Evolutionary conservation across 2,888 invertebrate genomes (phyloP), one percentile per base, ranked within the genome.

Genomic region (Cerceris ruficornis): DNA sequence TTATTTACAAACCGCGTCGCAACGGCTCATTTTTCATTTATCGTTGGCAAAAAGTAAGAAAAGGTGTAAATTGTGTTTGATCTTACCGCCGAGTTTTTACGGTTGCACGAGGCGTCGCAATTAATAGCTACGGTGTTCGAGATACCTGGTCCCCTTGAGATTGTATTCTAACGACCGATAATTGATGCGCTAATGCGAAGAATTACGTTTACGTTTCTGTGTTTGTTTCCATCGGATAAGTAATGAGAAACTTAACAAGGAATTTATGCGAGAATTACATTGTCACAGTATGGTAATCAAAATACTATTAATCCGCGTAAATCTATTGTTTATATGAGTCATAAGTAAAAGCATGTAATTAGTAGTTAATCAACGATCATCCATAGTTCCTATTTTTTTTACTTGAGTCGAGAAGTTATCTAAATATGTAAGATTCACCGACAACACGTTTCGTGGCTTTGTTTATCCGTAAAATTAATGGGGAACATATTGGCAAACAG

Each of bases 161-260:
- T 64, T 70, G 15, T 59, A 17, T 46, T 49, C 41, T 64, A 70
- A 69, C 52, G 64, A 74, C 59, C 70, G 64, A 70, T 70, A 43
- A 70, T 75, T 54, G 42, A 1, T 8, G 13, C 17, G 70, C 62
- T 70, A 74, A 69, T n/a, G 50, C 50, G 50, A 11, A n/a, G 1
- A n/a, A 50, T n/a, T 6, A n/a, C n/a, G 50, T 50, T 50, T 50
- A 50, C 13, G 6, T n/a, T 50, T 50, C n/a, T 50, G 9, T n/a
- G 50, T n/a, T 50, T n/a, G 13, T n/a, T 11, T 50, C 50, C 5
- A 11, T 11, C 50, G 13, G 50, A 6, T 7, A 50, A n/a, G n/a
- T n/a, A n/a, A 50, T 50, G n/a, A 50, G 50, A 50, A 50, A n/a
- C n/a, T 6, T n/a, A 11, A 1, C 9, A 11, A 11, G 46, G 11